Evolutionary conservation across 2,797 vertebrate species (phyloP).

Genomic region (Sebastes hubbsi): DNA sequence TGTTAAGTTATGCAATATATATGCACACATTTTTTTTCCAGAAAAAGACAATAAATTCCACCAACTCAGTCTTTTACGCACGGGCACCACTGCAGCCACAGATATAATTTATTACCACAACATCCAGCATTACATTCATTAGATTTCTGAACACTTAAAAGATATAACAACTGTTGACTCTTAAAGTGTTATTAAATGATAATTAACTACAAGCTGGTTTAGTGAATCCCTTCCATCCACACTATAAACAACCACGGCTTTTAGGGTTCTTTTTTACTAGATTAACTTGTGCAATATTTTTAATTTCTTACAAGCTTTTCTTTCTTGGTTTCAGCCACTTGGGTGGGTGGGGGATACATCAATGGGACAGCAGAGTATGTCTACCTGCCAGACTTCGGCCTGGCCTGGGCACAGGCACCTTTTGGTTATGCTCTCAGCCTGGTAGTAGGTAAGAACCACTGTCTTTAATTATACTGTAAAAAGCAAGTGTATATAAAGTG

Average conservation of each 20-base stretch:
- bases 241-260: not conserved
- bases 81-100: not conserved
- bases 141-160: not conserved
- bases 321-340: slow-evolving; percentile 87
- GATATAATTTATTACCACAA: not conserved
- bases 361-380: slow-evolving; percentile 98
- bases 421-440: slow-evolving; percentile 97
- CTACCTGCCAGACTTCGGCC: slow-evolving; percentile 90
- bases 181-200: not conserved
- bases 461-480: not conserved
- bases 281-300: not conserved
- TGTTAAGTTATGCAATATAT: no score
- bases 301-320: not conserved
- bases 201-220: not conserved
- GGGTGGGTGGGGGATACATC: slow-evolving; percentile 99
- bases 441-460: slow-evolving; percentile 88
- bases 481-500: not conserved
- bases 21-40: no score
- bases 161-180: not conserved
- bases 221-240: not conserved
- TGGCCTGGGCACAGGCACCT: slow-evolving; percentile 98
- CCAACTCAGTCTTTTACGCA: slow-evolving; percentile 32
- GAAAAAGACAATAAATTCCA: not conserved
- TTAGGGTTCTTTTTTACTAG: not conserved
- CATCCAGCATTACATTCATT: not conserved